Evolutionary conservation across 2,797 vertebrate species (phyloP), one percentile per base, ranked within the genome.

Genomic region (Sylvia borin): DNA sequence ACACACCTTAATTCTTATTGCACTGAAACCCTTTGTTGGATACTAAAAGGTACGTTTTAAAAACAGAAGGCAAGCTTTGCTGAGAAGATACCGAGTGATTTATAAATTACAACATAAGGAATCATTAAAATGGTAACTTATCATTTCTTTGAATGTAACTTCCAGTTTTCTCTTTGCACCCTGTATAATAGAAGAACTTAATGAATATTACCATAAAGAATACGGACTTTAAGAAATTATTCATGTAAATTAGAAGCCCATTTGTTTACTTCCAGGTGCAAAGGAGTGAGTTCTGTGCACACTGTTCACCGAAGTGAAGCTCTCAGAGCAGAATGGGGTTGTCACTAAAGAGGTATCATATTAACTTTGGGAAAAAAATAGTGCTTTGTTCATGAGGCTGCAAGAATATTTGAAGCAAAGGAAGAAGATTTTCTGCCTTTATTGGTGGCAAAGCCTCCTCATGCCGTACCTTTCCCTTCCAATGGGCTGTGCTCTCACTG

Each of bases 1-100:
- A 98, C 98, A 98, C 98, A 97, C 98, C 98, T 98, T 97, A 97
- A 97, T 98, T 98, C 98, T 98, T 98, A 97, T 95, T 98, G 98
- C 97, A 97, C 94, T 98, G 98, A 98, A 98, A 98, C 97, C 96
- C 97, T 98, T 98, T 97, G 97, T 97, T 96, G 97, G 96, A 95
- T 97, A 97, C 73, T 89, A 96, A 97, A 96, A 88, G 95, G 93
- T 85, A 97, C 88, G 10, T 95, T 97, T 96, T 90, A 97, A 90
- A 98, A 97, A 97, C 93, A 91, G 90, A 94, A 96, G 96, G 87
- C 70, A 92, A 97, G 97, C 96, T 97, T 97, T 10, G 27, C 66
- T 61, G 91, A 87, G 97, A 92, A 98, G 97, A 98, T 97, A 97
- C 85, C 20, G 29, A 96, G 78, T 97, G 96, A 97, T 97, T 98